Evolutionary conservation across 2,888 invertebrate genomes (phyloP), one percentile per base, ranked within the genome.

Genomic region (Chrysodeixis includens): DNA sequence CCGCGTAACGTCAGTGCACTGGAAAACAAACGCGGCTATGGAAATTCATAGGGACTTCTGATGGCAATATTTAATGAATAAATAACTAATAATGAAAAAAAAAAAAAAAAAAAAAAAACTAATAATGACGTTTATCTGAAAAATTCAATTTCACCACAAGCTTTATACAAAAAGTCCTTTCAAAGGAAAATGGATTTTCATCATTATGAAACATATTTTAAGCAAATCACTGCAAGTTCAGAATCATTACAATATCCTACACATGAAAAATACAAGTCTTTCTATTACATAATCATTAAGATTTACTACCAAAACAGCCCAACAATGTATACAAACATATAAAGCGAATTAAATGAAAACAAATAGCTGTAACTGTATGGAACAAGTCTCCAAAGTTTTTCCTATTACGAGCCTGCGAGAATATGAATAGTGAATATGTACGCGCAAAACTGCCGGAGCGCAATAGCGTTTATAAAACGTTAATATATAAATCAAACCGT

Each of bases 1-100:
- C 84, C 84, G 80, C 83, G 86, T 81, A 83, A 85, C 85, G 83
- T 88, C 86, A 86, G 74, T 75, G 75, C 80, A 78, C 73, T 78
- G 67, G 77, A 65, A 79, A 78, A 81, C 69, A 79, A 78, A 81
- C 69, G 26, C 69, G 67, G 75, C 72, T 77, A 78, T 77, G 32
- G 57, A 76, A 78, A 76, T 68, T 44, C 32, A 55, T 73, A 30
- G 81, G 35, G 71, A 35, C 57, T 56, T 73, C 53, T 59, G 46
- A 62, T 60, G 56, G 30, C 1, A 18, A 46, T 44, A 55, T 64
- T 66, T 67, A 62, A 0, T 12, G 9, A 8, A 14, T 9, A n/a
- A 22, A 10, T 18, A 7, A 55, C n/a, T n/a, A 26, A 4, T 26
- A 4, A 26, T 26, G 2, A 26, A 26, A 26, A 26, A 26, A 26